Evolutionary conservation across 2,888 invertebrate genomes (phyloP).

Genomic region (Agriopis aurantiaria): DNA sequence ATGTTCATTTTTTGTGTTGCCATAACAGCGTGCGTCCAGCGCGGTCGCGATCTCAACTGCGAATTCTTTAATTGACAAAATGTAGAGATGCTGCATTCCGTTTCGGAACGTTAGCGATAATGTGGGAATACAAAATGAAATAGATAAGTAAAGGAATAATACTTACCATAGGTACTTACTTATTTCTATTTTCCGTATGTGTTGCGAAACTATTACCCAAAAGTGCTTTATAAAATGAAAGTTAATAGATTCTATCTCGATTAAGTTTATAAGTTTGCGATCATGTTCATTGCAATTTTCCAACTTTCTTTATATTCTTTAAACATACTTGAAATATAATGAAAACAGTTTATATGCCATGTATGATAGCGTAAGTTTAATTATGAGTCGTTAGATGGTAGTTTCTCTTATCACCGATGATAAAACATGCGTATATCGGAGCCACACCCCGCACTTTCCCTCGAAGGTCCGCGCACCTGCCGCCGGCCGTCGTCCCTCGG

Average conservation of each 20-base stretch:
- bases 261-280: not conserved
- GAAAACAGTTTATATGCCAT: conserved; percentile 32
- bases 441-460: conserved; percentile 83
- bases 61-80: conserved; percentile 84
- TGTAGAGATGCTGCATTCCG: conserved; percentile 74
- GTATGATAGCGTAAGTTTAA: conserved; percentile 47
- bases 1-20: conserved; percentile 76
- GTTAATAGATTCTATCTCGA: not conserved
- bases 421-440: conserved; percentile 79
- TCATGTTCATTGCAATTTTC: not conserved
- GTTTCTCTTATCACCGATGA: conserved; percentile 83
- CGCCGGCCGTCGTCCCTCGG: conserved; percentile 64
- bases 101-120: conserved; percentile 73
- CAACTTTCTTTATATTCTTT: conserved; percentile 6
- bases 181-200: too few relatives aligned
- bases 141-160: conserved; percentile 58
- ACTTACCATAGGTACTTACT: not conserved
- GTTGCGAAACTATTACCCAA: not conserved
- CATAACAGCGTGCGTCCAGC: conserved; percentile 75
- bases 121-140: conserved; percentile 72
- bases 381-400: conserved; percentile 70
- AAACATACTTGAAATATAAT: conserved; percentile 16
- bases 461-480: conserved; percentile 64
- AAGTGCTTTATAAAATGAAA: not conserved
- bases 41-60: conserved; percentile 64